Base-by-base conservation (phyloP, 2,888 invertebrate genomes). In the Callimorpha dominula region DNA sequence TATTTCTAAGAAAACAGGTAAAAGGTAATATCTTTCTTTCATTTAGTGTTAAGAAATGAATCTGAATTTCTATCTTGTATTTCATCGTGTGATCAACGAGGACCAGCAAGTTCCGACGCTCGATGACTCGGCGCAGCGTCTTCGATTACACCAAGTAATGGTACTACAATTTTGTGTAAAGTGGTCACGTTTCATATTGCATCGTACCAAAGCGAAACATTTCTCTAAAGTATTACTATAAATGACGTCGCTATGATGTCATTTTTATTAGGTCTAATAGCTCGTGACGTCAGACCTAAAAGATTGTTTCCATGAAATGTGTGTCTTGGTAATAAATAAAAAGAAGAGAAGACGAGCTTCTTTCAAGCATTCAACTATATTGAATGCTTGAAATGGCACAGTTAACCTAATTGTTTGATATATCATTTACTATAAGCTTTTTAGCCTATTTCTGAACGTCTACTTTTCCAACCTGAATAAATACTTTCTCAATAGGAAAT, bases 101-200 rank as follows among this genome's bases (percentile, higher is more conserved):
- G 9, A 8, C 11, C 8, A 54, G 7, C n/a, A 8, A 57, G n/a
- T n/a, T n/a, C 54, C 14, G 12, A 20, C 64, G n/a, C n/a, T n/a
- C n/a, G 31, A 4, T 64, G 52, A 43, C 31, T 43, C 8, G 63
- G 15, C 20, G 40, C 60, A 62, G 11, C 15, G 17, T 15, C 52
- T 71, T 71, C 49, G 40, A 60, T 65, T 50, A 40, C 71, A n/a
- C 8, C 52, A 7, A 7, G 46, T 70, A 52, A 43, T 70, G 12
- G 31, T 6, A 31, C 31, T 2, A 63, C 43, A 49, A 49, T 43
- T 46, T 49, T 17, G 57, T 17, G n/a, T 57, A 71, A 66, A 57
- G 71, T 65, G 71, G 57, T 71, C 71, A 71, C 71, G 71, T 71
- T 65, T 60, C 65, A 31, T 65, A 71, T 71, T 71, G 43, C 46